A percentile compares a stretch with the other conserved stretches of the same genome.
phyloP scores from a whole-genome alignment of 2,888 invertebrate species.

The Taphrorychus bicolor region DNA sequence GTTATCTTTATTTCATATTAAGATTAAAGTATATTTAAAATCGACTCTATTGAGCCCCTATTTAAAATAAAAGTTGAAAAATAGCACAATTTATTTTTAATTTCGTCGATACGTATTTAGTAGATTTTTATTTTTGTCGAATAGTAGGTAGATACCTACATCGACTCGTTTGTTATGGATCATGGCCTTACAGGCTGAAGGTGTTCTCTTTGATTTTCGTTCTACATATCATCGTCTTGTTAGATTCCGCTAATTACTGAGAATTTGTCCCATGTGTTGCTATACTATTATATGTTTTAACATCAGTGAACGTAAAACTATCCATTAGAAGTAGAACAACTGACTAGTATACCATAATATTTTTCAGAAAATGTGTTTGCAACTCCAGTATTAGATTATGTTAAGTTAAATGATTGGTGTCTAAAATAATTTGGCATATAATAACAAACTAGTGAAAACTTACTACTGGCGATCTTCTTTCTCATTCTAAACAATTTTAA shows the following conservation, averaged over 20 bases:
- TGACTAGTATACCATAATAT: conserved; percentile 39
- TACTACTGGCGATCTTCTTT: conserved; percentile 1
- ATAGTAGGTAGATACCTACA: conserved; percentile 21
- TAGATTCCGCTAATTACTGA: conserved; percentile 19
- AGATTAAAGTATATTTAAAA: conserved; percentile 45
- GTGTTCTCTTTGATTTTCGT: conserved; percentile 38
- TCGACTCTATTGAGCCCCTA: conserved; percentile 56
- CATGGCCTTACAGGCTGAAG: conserved; percentile 19
- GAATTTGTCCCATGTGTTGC: conserved; percentile 39
- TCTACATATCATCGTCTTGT: conserved; percentile 44
- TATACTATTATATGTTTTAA: conserved; percentile 31
- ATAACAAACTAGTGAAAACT: neutral
- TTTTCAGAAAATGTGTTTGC: conserved; percentile 22
- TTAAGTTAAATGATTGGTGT: conserved; percentile 39
- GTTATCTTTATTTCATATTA: conserved; percentile 54
- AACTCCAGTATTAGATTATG: conserved; percentile 39
- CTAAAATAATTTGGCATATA: conserved; percentile 29
- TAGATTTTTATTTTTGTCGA: conserved; percentile 42
- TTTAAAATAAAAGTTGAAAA: conserved; percentile 57
- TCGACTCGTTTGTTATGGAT: conserved; percentile 21
- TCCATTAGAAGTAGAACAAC: conserved; percentile 15
- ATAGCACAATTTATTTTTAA: conserved; percentile 61
- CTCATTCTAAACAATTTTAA: conserved; percentile 23
- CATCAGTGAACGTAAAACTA: conserved; percentile 6
- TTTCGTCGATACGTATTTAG: conserved; percentile 46